A percentile compares a stretch with the other conserved stretches of the same genome.
phyloP scores from a whole-genome alignment of 2,113 vertebrate species.

The Pseudonaja textilis region DNA sequence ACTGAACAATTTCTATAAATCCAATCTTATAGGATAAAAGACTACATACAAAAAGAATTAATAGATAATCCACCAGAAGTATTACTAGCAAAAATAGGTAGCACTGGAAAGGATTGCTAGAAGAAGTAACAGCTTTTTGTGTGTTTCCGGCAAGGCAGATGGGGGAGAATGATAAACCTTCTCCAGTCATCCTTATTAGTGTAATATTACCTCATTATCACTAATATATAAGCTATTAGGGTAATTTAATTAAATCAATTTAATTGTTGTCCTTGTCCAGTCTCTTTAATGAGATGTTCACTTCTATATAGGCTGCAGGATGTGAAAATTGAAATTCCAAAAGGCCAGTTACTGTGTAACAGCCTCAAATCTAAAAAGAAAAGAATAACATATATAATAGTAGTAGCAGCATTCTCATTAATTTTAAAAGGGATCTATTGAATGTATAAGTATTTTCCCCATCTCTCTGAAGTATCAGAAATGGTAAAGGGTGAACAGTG shows the following conservation, averaged over 20 bases:
- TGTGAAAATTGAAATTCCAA: conserved; percentile 46
- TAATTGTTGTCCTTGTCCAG: conserved; percentile 52
- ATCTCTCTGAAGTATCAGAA: background rate
- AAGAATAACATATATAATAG: background rate
- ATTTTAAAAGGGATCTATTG: conserved; percentile 1
- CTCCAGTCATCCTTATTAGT: conserved; percentile 35
- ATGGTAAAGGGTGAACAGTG: background rate
- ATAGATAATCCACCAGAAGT: background rate
- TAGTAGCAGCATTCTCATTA: conserved; percentile 1
- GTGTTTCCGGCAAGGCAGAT: conserved; percentile 27
- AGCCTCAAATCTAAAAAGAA: conserved; percentile 22
- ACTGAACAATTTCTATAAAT: background rate
- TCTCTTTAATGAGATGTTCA: conserved; percentile 53
- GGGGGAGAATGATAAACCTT: conserved; percentile 40
- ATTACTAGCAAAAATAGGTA: conserved; percentile 2
- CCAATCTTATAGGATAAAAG: conserved; percentile 6
- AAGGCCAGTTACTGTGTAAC: conserved; percentile 14
- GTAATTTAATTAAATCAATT: conserved; percentile 61
- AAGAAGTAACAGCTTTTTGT: conserved; percentile 41
- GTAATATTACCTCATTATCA: conserved; percentile 54
- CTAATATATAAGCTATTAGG: conserved; percentile 43
- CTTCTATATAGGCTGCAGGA: conserved; percentile 39
- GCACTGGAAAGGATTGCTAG: conserved; percentile 27
- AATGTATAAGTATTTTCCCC: background rate
- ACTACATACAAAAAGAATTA: background rate